phyloP scores from a whole-genome alignment of 2,888 invertebrate genomes.

The Drosophila mayaguana region DNA sequence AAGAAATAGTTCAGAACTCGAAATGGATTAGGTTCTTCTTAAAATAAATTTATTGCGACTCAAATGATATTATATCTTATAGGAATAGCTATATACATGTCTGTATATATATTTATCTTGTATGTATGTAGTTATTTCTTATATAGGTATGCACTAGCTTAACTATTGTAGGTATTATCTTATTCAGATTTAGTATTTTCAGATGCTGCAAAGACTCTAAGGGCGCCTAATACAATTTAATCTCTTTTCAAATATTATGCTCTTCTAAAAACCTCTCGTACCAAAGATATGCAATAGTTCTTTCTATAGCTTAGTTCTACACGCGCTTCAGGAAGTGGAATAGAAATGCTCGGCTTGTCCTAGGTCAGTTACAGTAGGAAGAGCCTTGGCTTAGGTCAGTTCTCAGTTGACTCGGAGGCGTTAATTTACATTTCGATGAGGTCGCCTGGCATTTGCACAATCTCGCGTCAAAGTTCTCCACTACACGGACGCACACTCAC shows the following conservation, averaged over 20 bases:
- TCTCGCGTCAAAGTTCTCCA: slow-evolving; percentile 29
- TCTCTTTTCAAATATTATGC: slow-evolving; percentile 10
- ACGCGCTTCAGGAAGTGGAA: slow-evolving; percentile 25
- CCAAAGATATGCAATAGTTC: slow-evolving; percentile 41
- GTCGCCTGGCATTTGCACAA: slow-evolving; percentile 7
- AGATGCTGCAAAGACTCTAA: slow-evolving; percentile 6
- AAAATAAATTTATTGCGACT: slow-evolving; percentile 30
- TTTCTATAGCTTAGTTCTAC: slow-evolving; percentile 11
- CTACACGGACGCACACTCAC: slow-evolving; percentile 29
- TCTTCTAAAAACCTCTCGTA: slow-evolving; percentile 26
- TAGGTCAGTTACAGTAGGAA: slow-evolving; percentile 61
- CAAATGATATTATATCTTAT: slow-evolving; percentile 58
- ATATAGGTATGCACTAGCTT: neutral
- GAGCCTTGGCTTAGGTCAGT: slow-evolving; percentile 63
- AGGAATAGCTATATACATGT: slow-evolving; percentile 14
- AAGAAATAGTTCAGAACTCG: slow-evolving; percentile 8
- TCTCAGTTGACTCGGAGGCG: slow-evolving; percentile 17
- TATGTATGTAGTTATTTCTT: neutral
- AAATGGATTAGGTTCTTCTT: slow-evolving; percentile 1
- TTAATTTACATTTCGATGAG: neutral
- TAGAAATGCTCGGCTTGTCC: slow-evolving; percentile 25
- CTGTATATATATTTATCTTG: neutral
- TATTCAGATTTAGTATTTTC: neutral
- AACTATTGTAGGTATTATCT: neutral
- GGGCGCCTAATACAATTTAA: slow-evolving; percentile 28